Conservation (phyloP, 2,113 vertebrate species). For the Dicentrarchus labrax region DNA sequence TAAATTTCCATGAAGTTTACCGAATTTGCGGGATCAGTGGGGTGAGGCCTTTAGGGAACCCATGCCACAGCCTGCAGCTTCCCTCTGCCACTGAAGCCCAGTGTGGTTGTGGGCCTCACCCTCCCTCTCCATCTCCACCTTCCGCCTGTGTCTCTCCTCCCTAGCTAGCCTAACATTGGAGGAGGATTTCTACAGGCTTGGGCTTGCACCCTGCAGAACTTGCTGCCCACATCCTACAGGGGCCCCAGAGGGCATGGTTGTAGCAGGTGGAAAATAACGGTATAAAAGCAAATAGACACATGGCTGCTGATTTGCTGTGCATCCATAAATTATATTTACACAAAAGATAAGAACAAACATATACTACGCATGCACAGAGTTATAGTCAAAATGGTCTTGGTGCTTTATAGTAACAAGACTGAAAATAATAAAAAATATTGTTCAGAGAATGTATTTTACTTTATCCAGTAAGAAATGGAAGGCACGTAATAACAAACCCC, state of each 20-base stretch:
- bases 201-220: constrained; percentile 81
- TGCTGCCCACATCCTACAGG: constrained; percentile 74
- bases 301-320: constrained; percentile 7
- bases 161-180: constrained; percentile 84
- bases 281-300: constrained; percentile 25
- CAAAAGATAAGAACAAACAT: constrained; percentile 9
- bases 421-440: background rate
- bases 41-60: constrained; percentile 79
- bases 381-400: constrained; percentile 6
- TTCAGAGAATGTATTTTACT: constrained; percentile 26
- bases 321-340: constrained; percentile 19
- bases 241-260: constrained; percentile 78
- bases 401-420: background rate
- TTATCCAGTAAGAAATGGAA: constrained; percentile 51
- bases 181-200: constrained; percentile 88
- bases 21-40: constrained; percentile 84
- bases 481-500: constrained; percentile 38
- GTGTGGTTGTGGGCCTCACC: constrained; percentile 61
- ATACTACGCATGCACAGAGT: constrained; percentile 1
- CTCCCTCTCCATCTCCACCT: constrained; percentile 57
- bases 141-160: constrained; percentile 62
- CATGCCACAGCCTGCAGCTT: constrained; percentile 76
- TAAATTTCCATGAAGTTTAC: constrained; percentile 89
- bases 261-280: constrained; percentile 77
- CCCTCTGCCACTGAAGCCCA: constrained; percentile 63